Evolutionary conservation across 2,113 vertebrate species (phyloP).

Genomic region (Apaloderma vittatum): DNA sequence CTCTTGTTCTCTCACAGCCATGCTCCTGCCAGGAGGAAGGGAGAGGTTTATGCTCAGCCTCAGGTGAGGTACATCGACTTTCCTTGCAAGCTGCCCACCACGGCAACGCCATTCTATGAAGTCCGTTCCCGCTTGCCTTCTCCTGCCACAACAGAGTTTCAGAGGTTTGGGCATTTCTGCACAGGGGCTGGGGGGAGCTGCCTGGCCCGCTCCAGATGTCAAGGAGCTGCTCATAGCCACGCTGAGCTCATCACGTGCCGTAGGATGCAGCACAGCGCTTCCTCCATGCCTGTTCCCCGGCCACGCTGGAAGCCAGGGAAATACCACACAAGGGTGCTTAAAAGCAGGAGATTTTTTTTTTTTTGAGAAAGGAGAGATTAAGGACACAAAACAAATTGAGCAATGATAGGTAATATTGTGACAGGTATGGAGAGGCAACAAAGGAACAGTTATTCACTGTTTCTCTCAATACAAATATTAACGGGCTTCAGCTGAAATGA

Average conservation of each 20-base stretch:
- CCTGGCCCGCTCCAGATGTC: not conserved
- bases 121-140: not conserved
- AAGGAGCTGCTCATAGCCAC: fast-evolving
- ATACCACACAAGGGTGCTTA: fast-evolving
- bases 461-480: not conserved
- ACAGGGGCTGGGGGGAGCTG: not conserved
- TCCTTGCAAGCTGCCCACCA: not conserved
- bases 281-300: fast-evolving
- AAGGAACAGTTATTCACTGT: not conserved
- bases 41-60: not conserved
- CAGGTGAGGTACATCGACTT: not conserved
- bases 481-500: not conserved
- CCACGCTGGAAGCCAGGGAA: fast-evolving
- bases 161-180: not conserved
- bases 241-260: not conserved
- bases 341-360: not conserved
- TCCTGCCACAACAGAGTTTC: not conserved
- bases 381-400: not conserved
- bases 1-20: not conserved
- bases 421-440: fast-evolving
- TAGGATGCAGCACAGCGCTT: fast-evolving
- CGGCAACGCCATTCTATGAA: fast-evolving
- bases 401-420: not conserved
- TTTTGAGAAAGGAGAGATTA: not conserved
- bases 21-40: not conserved